Percentiles rank a stretch among this genome's conserved stretches.
These are phyloP conservation scores for Rhinogobio ventralis DNA, from an alignment of 2,797 vertebrate genomes.

Conservation along the genomic window DNA sequence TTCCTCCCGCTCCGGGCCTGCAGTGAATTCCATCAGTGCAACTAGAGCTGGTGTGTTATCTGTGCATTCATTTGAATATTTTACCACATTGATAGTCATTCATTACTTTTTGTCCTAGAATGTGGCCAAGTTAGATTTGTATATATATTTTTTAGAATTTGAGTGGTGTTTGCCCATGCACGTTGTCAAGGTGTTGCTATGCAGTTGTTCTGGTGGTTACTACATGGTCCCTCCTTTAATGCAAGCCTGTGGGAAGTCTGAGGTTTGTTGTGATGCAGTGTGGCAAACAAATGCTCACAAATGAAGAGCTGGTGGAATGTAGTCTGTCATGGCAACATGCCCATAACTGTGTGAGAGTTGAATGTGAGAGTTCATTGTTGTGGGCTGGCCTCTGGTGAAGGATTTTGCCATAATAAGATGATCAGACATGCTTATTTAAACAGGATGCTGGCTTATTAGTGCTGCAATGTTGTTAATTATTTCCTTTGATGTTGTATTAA, in stretches of 20 bases:
- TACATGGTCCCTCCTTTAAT: background rate
- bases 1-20: conserved; percentile 10
- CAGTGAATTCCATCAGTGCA: conserved; percentile 31
- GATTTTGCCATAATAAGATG: conserved; percentile 9
- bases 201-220: background rate
- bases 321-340: conserved; percentile 48
- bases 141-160: background rate
- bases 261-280: conserved; percentile 40
- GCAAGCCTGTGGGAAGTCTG: conserved; percentile 26
- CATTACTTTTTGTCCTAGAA: background rate
- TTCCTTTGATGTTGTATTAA: background rate
- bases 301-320: conserved; percentile 50
- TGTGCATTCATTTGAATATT: conserved; percentile 9
- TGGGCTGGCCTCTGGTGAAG: background rate
- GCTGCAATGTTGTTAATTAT: background rate
- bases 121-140: background rate
- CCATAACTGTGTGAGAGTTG: conserved; percentile 30
- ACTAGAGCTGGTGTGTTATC: conserved; percentile 12
- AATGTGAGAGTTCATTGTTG: conserved; percentile 41
- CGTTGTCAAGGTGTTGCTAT: background rate
- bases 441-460: background rate
- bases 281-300: conserved; percentile 40
- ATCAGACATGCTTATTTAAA: conserved; percentile 18
- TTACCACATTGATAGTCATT: background rate
- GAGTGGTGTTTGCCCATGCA: background rate